A percentile compares a stretch with the other conserved stretches of the same genome.
Conservation (phyloP, 1,140 invertebrate species). For the Oppia nitens region DNA sequence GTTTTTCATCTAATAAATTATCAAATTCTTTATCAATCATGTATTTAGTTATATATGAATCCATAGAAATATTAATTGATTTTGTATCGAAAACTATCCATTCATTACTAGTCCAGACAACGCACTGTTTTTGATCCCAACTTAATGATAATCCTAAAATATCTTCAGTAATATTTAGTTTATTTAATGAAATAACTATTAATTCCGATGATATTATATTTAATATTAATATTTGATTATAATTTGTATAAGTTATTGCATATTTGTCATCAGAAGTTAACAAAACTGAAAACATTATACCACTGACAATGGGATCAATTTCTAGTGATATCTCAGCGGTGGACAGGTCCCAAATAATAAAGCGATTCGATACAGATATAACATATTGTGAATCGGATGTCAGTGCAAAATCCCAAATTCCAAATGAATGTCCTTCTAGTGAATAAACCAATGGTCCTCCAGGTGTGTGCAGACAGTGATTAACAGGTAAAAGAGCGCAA, state of each 20-base stretch:
- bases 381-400: constrained; percentile 84
- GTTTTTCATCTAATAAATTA: too few relatives aligned
- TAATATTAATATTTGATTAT: constrained; percentile 37
- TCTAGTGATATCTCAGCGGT: constrained; percentile 79
- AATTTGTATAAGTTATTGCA: constrained; percentile 88
- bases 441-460: constrained; percentile 96
- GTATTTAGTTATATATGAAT: too few relatives aligned
- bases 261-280: constrained; percentile 88
- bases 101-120: constrained; percentile 15
- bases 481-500: constrained; percentile 74
- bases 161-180: too few relatives aligned
- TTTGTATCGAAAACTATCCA: constrained; percentile 13
- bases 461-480: constrained; percentile 90
- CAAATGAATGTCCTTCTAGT: constrained; percentile 91
- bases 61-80: background rate
- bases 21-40: too few relatives aligned
- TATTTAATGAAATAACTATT: too few relatives aligned
- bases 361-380: constrained; percentile 87
- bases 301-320: constrained; percentile 64
- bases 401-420: constrained; percentile 81
- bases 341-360: constrained; percentile 91
- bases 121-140: too few relatives aligned
- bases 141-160: too few relatives aligned
- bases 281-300: constrained; percentile 87
- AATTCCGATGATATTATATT: background rate